Base-by-base conservation (phyloP, 2,888 invertebrate genomes). In the Tiphia femorata region DNA sequence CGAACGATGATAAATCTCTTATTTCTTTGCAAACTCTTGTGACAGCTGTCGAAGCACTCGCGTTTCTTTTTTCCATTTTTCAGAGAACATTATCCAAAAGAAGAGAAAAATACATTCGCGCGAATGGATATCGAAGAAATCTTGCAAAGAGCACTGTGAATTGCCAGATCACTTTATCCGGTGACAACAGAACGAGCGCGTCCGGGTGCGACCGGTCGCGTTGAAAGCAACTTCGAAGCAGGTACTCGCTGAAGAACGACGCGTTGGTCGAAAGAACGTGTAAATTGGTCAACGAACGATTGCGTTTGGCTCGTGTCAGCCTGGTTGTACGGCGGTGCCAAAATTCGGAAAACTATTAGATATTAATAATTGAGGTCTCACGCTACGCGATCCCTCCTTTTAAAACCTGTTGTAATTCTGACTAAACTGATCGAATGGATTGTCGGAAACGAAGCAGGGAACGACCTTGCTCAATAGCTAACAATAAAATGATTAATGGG, bases 271-370 rank as follows among this genome's bases (percentile, higher is more conserved):
- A 60, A 61, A 49, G 52, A 56, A 56, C 48, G 62, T 73, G 74
- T 76, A 72, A 76, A 76, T 76, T 76, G 75, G 76, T 76, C 76
- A 64, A 65, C 58, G 58, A 72, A 70, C 59, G 62, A 66, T 69
- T 64, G 61, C 62, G 62, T 69, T 62, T 66, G 70, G 70, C 74
- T 63, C 48, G 53, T 61, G 63, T 53, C 59, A 14, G 42, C 19
- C 56, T 35, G 49, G n/a, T n/a, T n/a, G n/a, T 12, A 16, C 27
- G 29, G 3, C 21, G 41, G 20, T 43, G 44, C 49, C 19, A 16
- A 27, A 38, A 3, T 65, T 46, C n/a, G n/a, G 47, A 59, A 46
- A 55, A 58, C 54, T 60, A 60, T n/a, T 33, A 33, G 33, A 33
- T 33, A 33, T 14, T 33, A 33, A 29, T 29, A 25, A n/a, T n/a